phyloP scores from a whole-genome alignment of 2,113 vertebrate species.

The Cryptomyrus ogoouensis region DNA sequence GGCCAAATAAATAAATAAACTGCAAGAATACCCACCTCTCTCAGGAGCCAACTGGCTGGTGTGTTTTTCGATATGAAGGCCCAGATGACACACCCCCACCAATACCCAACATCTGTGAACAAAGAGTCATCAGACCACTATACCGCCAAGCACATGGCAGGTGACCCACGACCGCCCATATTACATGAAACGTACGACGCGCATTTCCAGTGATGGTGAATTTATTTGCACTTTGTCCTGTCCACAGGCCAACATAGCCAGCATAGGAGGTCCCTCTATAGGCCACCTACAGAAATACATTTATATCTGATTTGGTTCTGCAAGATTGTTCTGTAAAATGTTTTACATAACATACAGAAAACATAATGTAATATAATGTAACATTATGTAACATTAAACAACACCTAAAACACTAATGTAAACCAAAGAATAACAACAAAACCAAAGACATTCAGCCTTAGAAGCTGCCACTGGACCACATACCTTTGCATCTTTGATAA shows the following conservation, averaged over 20 bases:
- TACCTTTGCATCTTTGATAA: conserved; percentile 75
- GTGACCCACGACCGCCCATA: not conserved
- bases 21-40: conserved; percentile 66
- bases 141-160: not conserved
- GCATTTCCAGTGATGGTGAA: conserved; percentile 83
- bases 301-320: not conserved
- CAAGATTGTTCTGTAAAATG: not conserved
- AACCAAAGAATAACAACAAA: not conserved
- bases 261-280: conserved; percentile 83
- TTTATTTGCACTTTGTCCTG: conserved; percentile 80
- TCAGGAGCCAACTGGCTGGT: conserved; percentile 82
- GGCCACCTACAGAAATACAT: conserved; percentile 53
- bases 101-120: conserved; percentile 54
- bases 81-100: conserved; percentile 78
- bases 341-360: too few relatives aligned
- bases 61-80: conserved; percentile 65
- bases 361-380: too few relatives aligned
- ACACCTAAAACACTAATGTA: not conserved
- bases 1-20: not conserved
- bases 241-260: conserved; percentile 89
- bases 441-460: not conserved
- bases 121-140: not conserved
- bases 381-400: not conserved
- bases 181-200: conserved; percentile 58
- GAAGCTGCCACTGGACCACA: not conserved